These are phyloP conservation scores for Eubasilissa splendida DNA, from an alignment of 2,888 invertebrate genomes.

Conservation along the genomic window DNA sequence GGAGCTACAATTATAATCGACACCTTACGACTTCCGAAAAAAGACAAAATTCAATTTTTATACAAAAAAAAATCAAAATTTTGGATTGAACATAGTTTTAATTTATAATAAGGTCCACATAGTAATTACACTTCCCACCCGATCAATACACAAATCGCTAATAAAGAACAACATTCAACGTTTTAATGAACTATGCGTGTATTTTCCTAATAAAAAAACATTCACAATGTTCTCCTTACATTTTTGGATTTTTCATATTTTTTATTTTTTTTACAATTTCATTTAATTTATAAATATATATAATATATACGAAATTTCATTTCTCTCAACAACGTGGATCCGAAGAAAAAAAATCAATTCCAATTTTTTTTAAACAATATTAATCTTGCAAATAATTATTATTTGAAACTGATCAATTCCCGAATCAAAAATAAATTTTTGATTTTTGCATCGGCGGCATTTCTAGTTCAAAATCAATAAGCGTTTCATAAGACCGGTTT, in stretches of 20 bases:
- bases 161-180: constrained; percentile 36
- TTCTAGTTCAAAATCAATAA: too few relatives aligned
- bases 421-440: not conserved
- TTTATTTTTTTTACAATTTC: not conserved
- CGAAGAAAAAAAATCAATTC: constrained; percentile 11
- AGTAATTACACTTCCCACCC: not conserved
- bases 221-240: not conserved
- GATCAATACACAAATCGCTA: constrained; percentile 29
- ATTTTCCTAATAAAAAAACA: constrained; percentile 1
- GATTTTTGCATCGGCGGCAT: not conserved
- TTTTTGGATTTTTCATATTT: not conserved
- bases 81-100: too few relatives aligned
- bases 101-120: not conserved
- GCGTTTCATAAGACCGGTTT: too few relatives aligned
- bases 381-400: not conserved
- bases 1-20: too few relatives aligned
- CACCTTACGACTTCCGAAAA: too few relatives aligned
- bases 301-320: constrained; percentile 22
- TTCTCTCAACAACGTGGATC: constrained; percentile 15
- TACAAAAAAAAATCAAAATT: too few relatives aligned
- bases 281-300: constrained; percentile 23
- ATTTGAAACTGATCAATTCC: not conserved
- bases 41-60: too few relatives aligned
- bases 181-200: constrained; percentile 27
- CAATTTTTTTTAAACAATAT: constrained; percentile 3